These are phyloP conservation scores for Tenualosa ilisha DNA, from an alignment of 2,797 vertebrate species.

Conservation along the genomic window DNA sequence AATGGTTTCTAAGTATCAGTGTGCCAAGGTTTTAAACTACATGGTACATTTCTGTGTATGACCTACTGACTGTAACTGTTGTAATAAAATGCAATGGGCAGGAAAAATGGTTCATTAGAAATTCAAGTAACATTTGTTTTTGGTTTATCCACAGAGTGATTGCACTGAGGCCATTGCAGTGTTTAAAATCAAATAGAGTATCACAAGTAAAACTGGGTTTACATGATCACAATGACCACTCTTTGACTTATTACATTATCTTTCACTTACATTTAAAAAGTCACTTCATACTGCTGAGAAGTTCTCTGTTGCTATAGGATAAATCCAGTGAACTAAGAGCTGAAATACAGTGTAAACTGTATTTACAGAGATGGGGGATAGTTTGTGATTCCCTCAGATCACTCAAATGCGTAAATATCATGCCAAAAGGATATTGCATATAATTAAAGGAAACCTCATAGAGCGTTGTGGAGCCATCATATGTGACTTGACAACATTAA, in stretches of 20 bases:
- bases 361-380: not conserved
- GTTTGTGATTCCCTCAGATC: not conserved
- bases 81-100: no score
- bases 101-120: no score
- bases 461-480: not conserved
- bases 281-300: not conserved
- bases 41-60: not conserved
- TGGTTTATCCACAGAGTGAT: not conserved
- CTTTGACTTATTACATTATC: not conserved
- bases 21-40: not conserved
- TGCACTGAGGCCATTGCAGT: not conserved
- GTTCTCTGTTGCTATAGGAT: not conserved
- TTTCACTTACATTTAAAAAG: not conserved
- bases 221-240: not conserved
- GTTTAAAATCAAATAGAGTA: not conserved
- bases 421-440: conserved; percentile 19
- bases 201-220: not conserved
- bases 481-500: conserved; percentile 21
- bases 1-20: not conserved
- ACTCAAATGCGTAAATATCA: not conserved
- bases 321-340: not conserved
- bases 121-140: no score
- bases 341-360: not conserved
- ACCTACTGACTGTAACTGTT: not conserved
- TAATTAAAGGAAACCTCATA: conserved; percentile 22